phyloP scores from a whole-genome alignment of 2,113 vertebrate genomes.

The Coryphaenoides rupestris region DNA sequence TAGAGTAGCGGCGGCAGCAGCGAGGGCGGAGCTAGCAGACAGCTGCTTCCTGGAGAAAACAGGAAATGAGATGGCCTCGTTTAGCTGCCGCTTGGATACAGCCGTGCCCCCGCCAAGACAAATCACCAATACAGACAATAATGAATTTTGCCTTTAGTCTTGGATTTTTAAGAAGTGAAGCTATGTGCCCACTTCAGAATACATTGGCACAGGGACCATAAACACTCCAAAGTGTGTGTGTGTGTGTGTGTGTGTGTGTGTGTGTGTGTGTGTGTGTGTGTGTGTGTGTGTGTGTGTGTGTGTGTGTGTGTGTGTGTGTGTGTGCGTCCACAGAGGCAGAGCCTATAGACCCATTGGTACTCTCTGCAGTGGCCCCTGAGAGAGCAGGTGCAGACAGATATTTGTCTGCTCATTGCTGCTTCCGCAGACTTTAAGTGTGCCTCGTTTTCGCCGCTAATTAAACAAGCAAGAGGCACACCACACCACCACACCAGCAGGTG shows the following conservation, averaged over 20 bases:
- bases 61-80: slow-evolving; percentile 76
- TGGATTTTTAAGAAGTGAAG: background rate
- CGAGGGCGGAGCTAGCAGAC: slow-evolving; percentile 49
- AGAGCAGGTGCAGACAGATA: slow-evolving; percentile 47
- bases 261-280: no score
- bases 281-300: no score
- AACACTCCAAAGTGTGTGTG: background rate
- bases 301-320: no score
- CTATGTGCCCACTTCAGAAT: slow-evolving; percentile 5
- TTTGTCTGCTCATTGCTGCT: slow-evolving; percentile 38
- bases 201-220: background rate
- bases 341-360: background rate
- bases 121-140: no score
- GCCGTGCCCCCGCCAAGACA: slow-evolving; percentile 61
- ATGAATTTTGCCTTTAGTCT: background rate
- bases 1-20: slow-evolving; percentile 48
- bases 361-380: background rate
- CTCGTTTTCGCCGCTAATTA: slow-evolving; percentile 44
- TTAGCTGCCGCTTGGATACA: slow-evolving; percentile 68
- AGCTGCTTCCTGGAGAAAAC: slow-evolving; percentile 74
- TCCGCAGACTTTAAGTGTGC: slow-evolving; percentile 39
- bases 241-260: no score
- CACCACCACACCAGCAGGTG: slow-evolving; percentile 36
- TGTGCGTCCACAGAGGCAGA: background rate
- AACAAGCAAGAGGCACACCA: slow-evolving; percentile 36